phyloP scores from a whole-genome alignment of 2,888 invertebrate genomes.

The Drosophila dives region DNA sequence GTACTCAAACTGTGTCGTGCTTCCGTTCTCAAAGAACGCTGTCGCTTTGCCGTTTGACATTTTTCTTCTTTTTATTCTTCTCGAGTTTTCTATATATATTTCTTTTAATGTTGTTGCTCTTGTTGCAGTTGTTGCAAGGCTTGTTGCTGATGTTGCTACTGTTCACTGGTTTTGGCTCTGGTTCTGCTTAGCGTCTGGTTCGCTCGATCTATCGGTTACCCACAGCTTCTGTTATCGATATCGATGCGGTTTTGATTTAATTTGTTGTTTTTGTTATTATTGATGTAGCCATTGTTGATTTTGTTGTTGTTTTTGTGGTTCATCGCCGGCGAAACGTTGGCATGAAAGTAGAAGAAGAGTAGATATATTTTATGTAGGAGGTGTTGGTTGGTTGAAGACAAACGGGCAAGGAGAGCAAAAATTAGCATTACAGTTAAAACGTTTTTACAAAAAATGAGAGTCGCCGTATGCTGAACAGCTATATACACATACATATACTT shows the following conservation, averaged over 20 bases:
- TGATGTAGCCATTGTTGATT: slow-evolving; percentile 34
- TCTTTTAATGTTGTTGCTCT: neutral
- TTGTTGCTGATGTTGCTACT: slow-evolving; percentile 9
- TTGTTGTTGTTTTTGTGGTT: slow-evolving; percentile 38
- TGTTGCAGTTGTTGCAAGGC: neutral
- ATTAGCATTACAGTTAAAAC: slow-evolving; percentile 70
- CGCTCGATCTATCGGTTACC: slow-evolving; percentile 15
- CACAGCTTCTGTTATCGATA: slow-evolving; percentile 36
- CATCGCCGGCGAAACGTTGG: slow-evolving; percentile 56
- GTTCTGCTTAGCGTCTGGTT: slow-evolving; percentile 6
- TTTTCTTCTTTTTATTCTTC: slow-evolving; percentile 2
- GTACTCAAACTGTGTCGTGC: slow-evolving; percentile 88
- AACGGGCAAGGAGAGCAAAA: slow-evolving; percentile 52
- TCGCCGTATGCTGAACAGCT: slow-evolving; percentile 28
- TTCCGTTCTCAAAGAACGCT: slow-evolving; percentile 96
- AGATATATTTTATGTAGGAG: slow-evolving; percentile 11
- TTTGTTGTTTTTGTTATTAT: slow-evolving; percentile 34
- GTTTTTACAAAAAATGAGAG: slow-evolving; percentile 22
- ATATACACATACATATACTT: neutral
- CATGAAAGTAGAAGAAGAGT: slow-evolving; percentile 57
- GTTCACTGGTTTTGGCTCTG: slow-evolving; percentile 10
- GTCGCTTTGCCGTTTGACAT: slow-evolving; percentile 85
- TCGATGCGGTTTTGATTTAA: slow-evolving; percentile 22
- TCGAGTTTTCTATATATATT: slow-evolving; percentile 21
- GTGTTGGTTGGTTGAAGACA: slow-evolving; percentile 24